Conservation (phyloP, 2,888 invertebrate species). For the Pristionchus exspectatus region DNA sequence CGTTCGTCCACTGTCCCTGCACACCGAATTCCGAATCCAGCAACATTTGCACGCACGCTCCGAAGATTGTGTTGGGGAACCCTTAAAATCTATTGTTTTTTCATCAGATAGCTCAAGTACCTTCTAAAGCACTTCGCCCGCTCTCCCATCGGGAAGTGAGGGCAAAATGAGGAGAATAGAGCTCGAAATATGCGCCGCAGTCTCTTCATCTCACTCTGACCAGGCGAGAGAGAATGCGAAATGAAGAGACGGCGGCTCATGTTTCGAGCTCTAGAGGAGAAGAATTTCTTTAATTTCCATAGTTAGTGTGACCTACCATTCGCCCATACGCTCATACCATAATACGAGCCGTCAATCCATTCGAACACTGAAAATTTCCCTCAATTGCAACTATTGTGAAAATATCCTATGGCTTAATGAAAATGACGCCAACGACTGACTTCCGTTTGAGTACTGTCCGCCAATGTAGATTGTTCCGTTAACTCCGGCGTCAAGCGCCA, state of each 20-base stretch:
- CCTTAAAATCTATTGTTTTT: background rate
- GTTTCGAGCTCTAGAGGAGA: no score
- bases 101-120: background rate
- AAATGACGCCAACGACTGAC: no score
- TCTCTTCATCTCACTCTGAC: no score
- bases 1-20: background rate
- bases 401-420: no score
- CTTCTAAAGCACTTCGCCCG: no score
- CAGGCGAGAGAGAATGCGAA: no score
- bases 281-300: no score
- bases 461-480: background rate
- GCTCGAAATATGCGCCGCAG: no score
- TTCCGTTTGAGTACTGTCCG: background rate
- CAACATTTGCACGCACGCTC: background rate
- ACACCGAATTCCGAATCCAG: background rate
- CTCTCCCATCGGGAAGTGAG: no score
- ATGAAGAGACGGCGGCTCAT: no score
- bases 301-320: no score
- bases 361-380: background rate
- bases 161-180: background rate
- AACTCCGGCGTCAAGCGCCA: background rate
- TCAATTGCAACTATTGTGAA: background rate
- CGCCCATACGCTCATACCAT: background rate
- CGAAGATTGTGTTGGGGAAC: constrained; percentile 18
- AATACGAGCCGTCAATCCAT: background rate